These are phyloP conservation scores for Drosophila insularis DNA, from an alignment of 1,140 invertebrate species.

Conservation along the genomic window DNA sequence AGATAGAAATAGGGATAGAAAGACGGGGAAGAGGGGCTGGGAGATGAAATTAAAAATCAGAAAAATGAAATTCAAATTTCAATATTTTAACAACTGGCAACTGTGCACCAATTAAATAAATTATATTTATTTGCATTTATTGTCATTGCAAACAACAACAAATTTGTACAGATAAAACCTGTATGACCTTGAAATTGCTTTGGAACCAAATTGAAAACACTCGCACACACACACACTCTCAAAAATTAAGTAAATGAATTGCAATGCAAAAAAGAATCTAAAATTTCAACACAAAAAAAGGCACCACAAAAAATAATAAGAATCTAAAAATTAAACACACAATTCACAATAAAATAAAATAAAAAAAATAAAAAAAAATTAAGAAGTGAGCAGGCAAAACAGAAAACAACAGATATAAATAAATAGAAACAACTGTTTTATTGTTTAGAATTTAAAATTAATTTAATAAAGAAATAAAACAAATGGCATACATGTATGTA, in stretches of 20 bases:
- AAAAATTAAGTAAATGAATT: conserved; percentile 29
- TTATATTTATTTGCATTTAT: conserved; percentile 64
- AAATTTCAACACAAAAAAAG: conserved; percentile 34
- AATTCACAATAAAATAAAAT: conserved; percentile 31
- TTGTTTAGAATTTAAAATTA: conserved; percentile 41
- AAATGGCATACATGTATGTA: conserved; percentile 9
- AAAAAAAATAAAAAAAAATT: conserved; percentile 11
- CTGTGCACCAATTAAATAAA: conserved; percentile 45
- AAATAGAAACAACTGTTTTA: conserved; percentile 54
- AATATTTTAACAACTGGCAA: conserved; percentile 49
- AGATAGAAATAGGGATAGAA: background rate
- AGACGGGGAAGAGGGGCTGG: too few species aligned
- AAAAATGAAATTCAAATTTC: conserved; percentile 36
- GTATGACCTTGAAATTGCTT: conserved; percentile 4
- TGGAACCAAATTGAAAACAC: conserved; percentile 3
- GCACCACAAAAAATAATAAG: background rate
- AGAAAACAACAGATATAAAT: conserved; percentile 50
- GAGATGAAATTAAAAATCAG: conserved; percentile 22
- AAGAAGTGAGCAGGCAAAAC: conserved; percentile 31
- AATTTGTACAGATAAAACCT: conserved; percentile 19
- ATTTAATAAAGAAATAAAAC: background rate
- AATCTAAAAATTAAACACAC: conserved; percentile 25
- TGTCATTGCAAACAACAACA: conserved; percentile 44
- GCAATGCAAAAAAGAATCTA: conserved; percentile 27
- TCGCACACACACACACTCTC: conserved; percentile 10